Percentiles rank a stretch among this genome's conserved stretches.
Evolutionary conservation across 1,140 invertebrate species (phyloP).

Genomic region (Mamestra configurata): DNA sequence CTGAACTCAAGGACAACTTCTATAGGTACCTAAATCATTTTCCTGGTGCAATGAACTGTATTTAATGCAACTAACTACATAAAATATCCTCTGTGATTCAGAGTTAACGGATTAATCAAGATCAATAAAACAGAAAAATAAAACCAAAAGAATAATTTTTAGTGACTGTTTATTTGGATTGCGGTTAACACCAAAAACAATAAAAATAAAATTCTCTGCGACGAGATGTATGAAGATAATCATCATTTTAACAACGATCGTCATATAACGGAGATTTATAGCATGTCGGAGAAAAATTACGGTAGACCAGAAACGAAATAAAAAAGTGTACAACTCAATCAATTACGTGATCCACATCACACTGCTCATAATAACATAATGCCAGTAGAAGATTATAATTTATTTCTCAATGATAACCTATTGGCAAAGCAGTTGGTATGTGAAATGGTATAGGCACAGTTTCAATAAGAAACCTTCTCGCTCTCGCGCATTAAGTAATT

Average conservation of each 20-base stretch:
- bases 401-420: neutral
- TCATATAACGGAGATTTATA: neutral
- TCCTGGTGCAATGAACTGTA: slow-evolving; percentile 18
- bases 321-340: slow-evolving; percentile 19
- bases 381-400: neutral
- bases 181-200: neutral
- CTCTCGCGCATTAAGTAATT: neutral
- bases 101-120: neutral
- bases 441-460: neutral
- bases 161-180: neutral
- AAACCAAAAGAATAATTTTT: neutral
- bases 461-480: slow-evolving; percentile 18
- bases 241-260: neutral
- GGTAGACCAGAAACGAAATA: neutral
- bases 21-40: neutral
- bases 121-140: neutral
- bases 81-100: neutral
- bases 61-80: neutral
- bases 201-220: neutral
- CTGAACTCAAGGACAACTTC: neutral
- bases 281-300: neutral
- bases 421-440: slow-evolving; percentile 7
- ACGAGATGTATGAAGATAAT: neutral
- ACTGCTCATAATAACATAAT: neutral
- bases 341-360: slow-evolving; percentile 12